phyloP scores from a whole-genome alignment of 2,888 invertebrate species.

The Heliconius hortense region DNA sequence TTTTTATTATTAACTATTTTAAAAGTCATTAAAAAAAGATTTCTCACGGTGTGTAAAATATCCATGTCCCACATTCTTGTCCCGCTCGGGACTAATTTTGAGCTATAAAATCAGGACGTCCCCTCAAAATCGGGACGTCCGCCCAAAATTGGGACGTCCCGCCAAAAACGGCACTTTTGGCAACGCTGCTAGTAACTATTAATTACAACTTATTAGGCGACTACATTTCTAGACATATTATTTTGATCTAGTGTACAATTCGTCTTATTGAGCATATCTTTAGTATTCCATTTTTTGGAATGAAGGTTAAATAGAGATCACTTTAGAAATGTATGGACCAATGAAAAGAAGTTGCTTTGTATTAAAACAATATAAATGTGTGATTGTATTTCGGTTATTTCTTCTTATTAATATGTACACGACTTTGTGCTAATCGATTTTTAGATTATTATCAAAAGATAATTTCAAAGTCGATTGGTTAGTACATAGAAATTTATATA shows the following conservation, averaged over 20 bases:
- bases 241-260: conserved; percentile 3
- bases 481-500: too few relatives aligned
- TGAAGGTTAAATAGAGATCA: conserved; percentile 1
- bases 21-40: too few relatives aligned
- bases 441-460: neutral
- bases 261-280: neutral
- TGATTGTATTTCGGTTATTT: neutral
- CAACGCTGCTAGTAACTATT: too few relatives aligned
- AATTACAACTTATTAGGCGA: too few relatives aligned
- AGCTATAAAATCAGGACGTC: too few relatives aligned
- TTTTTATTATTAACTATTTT: too few relatives aligned
- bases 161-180: too few relatives aligned
- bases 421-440: neutral
- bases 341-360: neutral
- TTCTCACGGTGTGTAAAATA: too few relatives aligned
- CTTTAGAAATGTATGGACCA: conserved; percentile 2
- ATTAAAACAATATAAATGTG: neutral
- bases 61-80: too few relatives aligned
- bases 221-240: neutral
- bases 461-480: neutral
- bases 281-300: conserved; percentile 1
- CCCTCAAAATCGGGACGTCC: too few relatives aligned
- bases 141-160: too few relatives aligned
- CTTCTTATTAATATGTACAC: neutral
- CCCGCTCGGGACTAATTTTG: too few relatives aligned